These are phyloP conservation scores for Osmoderma eremita DNA, from an alignment of 2,888 invertebrate genomes.

Conservation along the genomic window DNA sequence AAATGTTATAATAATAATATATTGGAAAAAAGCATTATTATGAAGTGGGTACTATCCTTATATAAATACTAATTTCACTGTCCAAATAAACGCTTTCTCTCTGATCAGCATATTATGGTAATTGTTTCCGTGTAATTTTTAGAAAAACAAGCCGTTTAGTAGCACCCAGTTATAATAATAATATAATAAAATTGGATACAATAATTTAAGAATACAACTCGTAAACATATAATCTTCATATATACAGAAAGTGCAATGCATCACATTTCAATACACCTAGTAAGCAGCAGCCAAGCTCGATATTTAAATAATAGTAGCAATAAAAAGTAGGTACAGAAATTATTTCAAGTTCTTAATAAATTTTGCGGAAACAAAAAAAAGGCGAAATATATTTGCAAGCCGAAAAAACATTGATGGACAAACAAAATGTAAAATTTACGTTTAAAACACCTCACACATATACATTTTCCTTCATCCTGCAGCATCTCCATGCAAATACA, in stretches of 20 bases:
- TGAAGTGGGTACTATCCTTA: conserved; percentile 38
- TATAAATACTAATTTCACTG: conserved; percentile 34
- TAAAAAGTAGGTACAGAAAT: conserved; percentile 55
- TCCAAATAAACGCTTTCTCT: conserved; percentile 31
- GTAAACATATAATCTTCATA: conserved; percentile 51
- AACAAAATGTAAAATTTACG: conserved; percentile 15
- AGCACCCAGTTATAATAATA: conserved; percentile 57
- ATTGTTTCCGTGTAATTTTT: conserved; percentile 18
- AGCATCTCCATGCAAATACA: conserved; percentile 12
- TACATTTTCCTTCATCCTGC: neutral
- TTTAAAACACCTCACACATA: conserved; percentile 3
- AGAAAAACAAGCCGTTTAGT: conserved; percentile 52
- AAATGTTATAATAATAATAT: conserved; percentile 39
- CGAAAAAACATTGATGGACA: neutral
- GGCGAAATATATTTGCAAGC: neutral
- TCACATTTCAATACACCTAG: conserved; percentile 62
- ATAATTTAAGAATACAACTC: conserved; percentile 51
- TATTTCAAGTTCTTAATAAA: conserved; percentile 36
- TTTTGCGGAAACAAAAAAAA: conserved; percentile 39
- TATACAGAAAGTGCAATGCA: conserved; percentile 60
- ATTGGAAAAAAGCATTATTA: conserved; percentile 39
- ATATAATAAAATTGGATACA: conserved; percentile 48
- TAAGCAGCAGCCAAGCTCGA: conserved; percentile 53
- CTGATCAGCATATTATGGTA: neutral
- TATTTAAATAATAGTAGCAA: conserved; percentile 55